phyloP scores from a whole-genome alignment of 1,140 invertebrate species.

The Nasonia longicornis region DNA sequence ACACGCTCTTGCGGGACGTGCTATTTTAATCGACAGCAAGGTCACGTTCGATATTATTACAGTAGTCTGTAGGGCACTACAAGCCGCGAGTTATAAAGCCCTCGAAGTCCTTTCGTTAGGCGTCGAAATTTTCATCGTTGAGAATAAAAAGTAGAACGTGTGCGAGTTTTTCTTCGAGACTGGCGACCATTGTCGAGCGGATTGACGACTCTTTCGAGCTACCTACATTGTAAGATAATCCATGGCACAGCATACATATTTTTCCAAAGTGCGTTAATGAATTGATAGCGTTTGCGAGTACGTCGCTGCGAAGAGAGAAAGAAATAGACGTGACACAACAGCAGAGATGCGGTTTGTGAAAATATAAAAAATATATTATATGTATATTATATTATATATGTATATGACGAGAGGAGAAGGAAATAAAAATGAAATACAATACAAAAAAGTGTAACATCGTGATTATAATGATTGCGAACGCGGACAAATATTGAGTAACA shows the following conservation, averaged over 20 bases:
- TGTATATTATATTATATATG: constrained; percentile 47
- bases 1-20: too few species aligned
- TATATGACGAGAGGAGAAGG: not conserved
- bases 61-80: not conserved
- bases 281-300: constrained; percentile 49
- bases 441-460: not conserved
- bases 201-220: constrained; percentile 36
- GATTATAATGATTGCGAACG: constrained; percentile 14
- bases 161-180: constrained; percentile 27
- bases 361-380: constrained; percentile 51
- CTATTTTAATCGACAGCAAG: not conserved
- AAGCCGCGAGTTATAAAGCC: not conserved
- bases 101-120: not conserved
- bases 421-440: constrained; percentile 12
- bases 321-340: not conserved
- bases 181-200: not conserved
- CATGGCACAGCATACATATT: constrained; percentile 66
- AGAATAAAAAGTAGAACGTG: not conserved
- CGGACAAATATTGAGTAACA: constrained; percentile 34
- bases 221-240: constrained; percentile 60
- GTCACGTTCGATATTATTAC: not conserved
- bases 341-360: constrained; percentile 41
- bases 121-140: not conserved
- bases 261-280: constrained; percentile 64
- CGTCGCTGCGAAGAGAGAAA: constrained; percentile 41